These are phyloP conservation scores for Intellagama lesueurii DNA, from an alignment of 2,797 vertebrate species.

Conservation along the genomic window DNA sequence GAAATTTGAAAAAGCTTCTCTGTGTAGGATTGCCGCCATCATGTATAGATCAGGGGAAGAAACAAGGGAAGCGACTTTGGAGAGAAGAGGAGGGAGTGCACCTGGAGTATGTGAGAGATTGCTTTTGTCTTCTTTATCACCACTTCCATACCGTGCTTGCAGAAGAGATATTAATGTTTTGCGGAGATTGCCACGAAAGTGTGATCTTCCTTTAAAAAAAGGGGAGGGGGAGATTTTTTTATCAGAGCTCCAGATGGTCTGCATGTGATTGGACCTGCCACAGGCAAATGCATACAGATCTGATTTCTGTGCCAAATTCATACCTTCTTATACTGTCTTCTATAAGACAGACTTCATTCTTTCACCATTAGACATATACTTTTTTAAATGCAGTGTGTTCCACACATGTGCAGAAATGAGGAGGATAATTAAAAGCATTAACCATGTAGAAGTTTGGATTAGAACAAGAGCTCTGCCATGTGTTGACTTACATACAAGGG, in stretches of 20 bases:
- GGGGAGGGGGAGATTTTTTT: conserved; percentile 35
- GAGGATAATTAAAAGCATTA: conserved; percentile 58
- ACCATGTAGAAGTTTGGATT: conserved; percentile 23
- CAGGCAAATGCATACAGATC: conserved; percentile 68
- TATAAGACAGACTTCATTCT: conserved; percentile 54
- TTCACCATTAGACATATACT: conserved; percentile 9
- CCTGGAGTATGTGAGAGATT: conserved; percentile 64
- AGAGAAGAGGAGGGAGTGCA: conserved; percentile 60
- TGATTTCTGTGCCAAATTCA: conserved; percentile 63
- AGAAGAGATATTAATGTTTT: conserved; percentile 70
- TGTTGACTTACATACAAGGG: background rate
- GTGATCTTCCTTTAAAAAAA: conserved; percentile 49
- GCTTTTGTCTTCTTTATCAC: conserved; percentile 69
- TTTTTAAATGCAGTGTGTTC: conserved; percentile 41
- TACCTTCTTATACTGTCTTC: conserved; percentile 69
- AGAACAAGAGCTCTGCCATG: background rate
- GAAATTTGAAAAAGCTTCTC: background rate
- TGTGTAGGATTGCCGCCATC: conserved; percentile 40
- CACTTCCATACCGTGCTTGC: conserved; percentile 65
- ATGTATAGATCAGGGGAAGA: conserved; percentile 63
- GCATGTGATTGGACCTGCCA: conserved; percentile 59
- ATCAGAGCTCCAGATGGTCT: conserved; percentile 64
- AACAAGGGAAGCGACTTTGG: conserved; percentile 62
- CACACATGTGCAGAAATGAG: conserved; percentile 45
- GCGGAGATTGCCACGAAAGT: conserved; percentile 59